Evolutionary conservation across 2,113 vertebrate genomes (phyloP).

Genomic region (Hippocampus mohnikei): DNA sequence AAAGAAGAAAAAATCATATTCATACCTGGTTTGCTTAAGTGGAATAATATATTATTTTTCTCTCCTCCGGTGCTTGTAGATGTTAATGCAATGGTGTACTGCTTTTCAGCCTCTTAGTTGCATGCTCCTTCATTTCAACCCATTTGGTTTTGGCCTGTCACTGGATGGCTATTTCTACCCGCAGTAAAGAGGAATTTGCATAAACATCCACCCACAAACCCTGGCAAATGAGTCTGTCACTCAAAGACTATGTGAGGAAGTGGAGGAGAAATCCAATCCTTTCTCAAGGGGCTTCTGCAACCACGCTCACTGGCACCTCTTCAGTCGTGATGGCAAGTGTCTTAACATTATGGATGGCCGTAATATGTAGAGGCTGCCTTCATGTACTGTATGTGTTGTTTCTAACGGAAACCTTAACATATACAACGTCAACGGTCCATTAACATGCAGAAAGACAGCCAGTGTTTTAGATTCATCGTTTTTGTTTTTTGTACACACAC

Average conservation of each 20-base stretch:
- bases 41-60: constrained; percentile 26
- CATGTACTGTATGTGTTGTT: constrained; percentile 2
- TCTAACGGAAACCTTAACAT: not conserved
- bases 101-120: constrained; percentile 48
- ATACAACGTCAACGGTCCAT: not conserved
- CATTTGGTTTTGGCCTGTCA: constrained; percentile 66
- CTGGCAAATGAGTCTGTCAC: constrained; percentile 74
- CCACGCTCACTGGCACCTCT: constrained; percentile 37
- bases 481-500: not conserved
- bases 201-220: constrained; percentile 72
- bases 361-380: constrained; percentile 41
- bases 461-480: not conserved
- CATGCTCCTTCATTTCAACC: constrained; percentile 55
- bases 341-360: constrained; percentile 30
- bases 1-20: constrained; percentile 23
- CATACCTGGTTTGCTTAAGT: constrained; percentile 39
- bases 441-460: not conserved
- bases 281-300: constrained; percentile 41
- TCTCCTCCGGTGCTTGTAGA: constrained; percentile 27
- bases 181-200: constrained; percentile 67
- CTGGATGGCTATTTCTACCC: constrained; percentile 64
- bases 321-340: constrained; percentile 41
- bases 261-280: constrained; percentile 53
- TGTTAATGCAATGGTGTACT: constrained; percentile 50
- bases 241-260: constrained; percentile 63